Conservation (phyloP, 2,888 invertebrate genomes). For the Leptogaster cylindrica region DNA sequence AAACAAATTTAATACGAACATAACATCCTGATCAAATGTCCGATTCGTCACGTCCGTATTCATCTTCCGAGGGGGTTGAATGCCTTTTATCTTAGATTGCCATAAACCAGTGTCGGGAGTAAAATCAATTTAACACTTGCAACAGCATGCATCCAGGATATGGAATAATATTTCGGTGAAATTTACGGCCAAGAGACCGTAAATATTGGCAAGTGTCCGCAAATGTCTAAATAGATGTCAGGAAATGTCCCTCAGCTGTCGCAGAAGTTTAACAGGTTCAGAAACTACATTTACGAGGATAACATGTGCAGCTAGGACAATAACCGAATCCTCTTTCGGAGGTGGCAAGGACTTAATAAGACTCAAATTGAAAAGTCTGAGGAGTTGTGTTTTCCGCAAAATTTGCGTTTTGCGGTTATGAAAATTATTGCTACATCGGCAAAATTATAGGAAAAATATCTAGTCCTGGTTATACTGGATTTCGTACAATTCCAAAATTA, state of each 20-base stretch:
- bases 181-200: conserved; percentile 11
- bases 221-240: conserved; percentile 35
- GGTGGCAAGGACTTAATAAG: conserved; percentile 14
- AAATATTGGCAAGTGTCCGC: conserved; percentile 34
- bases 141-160: conserved; percentile 15
- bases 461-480: no score
- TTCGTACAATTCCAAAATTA: no score
- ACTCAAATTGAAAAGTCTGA: background rate
- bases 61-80: background rate
- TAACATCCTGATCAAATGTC: conserved; percentile 9
- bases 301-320: conserved; percentile 16
- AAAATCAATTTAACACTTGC: conserved; percentile 35
- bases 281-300: conserved; percentile 22
- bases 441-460: no score
- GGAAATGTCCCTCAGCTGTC: conserved; percentile 18
- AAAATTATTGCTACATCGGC: no score
- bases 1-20: conserved; percentile 17
- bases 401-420: no score
- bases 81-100: conserved; percentile 18
- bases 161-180: conserved; percentile 9
- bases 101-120: conserved; percentile 30
- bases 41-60: conserved; percentile 24
- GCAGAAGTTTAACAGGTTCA: conserved; percentile 18
- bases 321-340: background rate
- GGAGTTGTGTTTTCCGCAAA: no score